A percentile compares a stretch with the other conserved stretches of the same genome.
Conservation (phyloP, 2,797 vertebrate species). For the Oreochromis mossambicus region DNA sequence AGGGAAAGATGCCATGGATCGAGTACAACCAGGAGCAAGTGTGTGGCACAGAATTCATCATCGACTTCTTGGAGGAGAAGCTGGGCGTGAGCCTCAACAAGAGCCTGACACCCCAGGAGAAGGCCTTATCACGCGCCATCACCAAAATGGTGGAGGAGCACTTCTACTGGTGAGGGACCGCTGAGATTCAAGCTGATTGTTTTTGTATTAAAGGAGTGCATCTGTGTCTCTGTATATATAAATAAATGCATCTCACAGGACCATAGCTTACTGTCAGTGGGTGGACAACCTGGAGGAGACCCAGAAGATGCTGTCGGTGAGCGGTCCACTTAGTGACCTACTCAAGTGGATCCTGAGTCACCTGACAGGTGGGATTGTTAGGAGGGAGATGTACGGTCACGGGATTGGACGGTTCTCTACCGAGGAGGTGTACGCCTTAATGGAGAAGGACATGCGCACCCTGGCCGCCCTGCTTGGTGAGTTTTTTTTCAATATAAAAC, state of each 20-base stretch:
- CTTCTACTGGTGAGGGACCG: constrained; percentile 89
- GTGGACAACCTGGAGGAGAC: constrained; percentile 97
- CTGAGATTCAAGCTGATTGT: background rate
- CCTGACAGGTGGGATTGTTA: constrained; percentile 91
- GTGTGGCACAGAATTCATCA: constrained; percentile 94
- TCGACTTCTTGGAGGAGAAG: constrained; percentile 96
- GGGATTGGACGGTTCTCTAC: constrained; percentile 96
- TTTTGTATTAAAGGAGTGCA: background rate
- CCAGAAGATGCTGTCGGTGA: constrained; percentile 92
- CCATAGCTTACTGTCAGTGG: constrained; percentile 97
- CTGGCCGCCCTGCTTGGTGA: constrained; percentile 83
- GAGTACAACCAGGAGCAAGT: constrained; percentile 95
- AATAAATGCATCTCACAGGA: constrained; percentile 75
- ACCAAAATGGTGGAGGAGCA: constrained; percentile 99
- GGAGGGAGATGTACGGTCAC: constrained; percentile 96
- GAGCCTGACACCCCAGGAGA: constrained; percentile 87
- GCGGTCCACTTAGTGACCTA: constrained; percentile 90
- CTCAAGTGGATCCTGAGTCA: constrained; percentile 97
- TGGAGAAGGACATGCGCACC: constrained; percentile 98
- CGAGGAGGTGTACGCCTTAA: constrained; percentile 91
- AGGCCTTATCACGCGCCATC: constrained; percentile 88
- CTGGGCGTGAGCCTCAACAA: constrained; percentile 93
- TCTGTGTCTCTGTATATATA: background rate
- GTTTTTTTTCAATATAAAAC: background rate
- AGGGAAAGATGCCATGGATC: constrained; percentile 99